phyloP scores from a whole-genome alignment of 2,797 vertebrate species.

The Sitta carolinensis region DNA sequence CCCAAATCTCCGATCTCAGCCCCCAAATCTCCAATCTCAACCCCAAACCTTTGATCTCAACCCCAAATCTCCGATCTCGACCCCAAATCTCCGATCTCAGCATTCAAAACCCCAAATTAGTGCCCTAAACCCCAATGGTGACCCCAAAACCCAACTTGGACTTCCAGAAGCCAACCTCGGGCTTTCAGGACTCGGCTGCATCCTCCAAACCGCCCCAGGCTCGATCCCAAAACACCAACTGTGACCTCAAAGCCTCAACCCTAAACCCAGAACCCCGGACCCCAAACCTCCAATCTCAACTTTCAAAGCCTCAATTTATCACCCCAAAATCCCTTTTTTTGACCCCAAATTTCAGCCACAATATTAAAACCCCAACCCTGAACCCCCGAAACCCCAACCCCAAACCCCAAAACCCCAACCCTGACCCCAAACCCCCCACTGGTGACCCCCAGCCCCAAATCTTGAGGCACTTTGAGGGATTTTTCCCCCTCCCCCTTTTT shows the following conservation, averaged over 20 bases:
- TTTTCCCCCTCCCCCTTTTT: no score
- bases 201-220: not conserved
- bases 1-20: no score
- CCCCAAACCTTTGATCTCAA: no score
- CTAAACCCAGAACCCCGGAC: not conserved
- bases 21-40: no score
- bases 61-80: not conserved
- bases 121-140: accelerated
- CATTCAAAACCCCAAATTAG: not conserved
- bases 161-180: not conserved
- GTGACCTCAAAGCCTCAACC: not conserved
- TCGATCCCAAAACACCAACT: accelerated
- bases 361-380: no score
- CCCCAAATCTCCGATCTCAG: accelerated
- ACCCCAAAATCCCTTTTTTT: not conserved
- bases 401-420: no score
- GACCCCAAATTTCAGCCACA: not conserved
- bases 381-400: no score
- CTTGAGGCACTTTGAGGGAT: no score
- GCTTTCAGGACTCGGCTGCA: not conserved
- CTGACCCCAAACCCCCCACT: no score
- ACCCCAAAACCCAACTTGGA: not conserved
- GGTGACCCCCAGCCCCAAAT: no score
- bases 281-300: not conserved
- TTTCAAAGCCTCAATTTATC: not conserved